A percentile compares a stretch with the other conserved stretches of the same genome.
Conservation (phyloP, 2,113 vertebrate species). For the Camelus bactrianus region DNA sequence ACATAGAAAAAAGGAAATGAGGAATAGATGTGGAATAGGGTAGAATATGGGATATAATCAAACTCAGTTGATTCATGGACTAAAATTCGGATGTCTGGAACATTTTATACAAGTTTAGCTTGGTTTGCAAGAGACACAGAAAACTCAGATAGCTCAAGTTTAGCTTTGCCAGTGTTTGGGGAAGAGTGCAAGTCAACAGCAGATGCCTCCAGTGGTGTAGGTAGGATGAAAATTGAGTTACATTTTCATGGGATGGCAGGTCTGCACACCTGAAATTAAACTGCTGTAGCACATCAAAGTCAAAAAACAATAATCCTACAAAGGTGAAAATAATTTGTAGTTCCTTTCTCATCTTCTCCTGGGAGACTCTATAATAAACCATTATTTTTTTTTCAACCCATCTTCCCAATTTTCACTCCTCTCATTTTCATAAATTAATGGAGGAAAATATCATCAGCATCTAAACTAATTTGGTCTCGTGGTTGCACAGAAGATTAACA, state of each 20-base stretch:
- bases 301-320: background rate
- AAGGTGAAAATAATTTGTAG: constrained; percentile 25
- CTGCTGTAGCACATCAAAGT: background rate
- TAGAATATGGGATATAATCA: background rate
- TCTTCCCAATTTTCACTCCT: constrained; percentile 5
- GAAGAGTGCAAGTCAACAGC: background rate
- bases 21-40: background rate
- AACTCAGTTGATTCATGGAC: background rate
- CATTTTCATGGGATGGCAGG: background rate
- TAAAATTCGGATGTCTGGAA: constrained; percentile 45
- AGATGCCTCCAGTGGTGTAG: background rate
- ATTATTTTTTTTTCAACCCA: background rate
- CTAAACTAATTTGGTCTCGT: constrained; percentile 50
- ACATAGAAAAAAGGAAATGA: constrained; percentile 51
- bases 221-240: background rate
- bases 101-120: background rate
- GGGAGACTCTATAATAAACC: background rate
- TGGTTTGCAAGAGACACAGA: constrained; percentile 49
- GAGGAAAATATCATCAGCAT: background rate
- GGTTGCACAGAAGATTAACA: background rate
- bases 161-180: background rate
- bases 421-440: constrained; percentile 56
- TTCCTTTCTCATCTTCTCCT: background rate
- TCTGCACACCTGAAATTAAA: background rate
- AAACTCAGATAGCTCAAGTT: background rate